Conservation (phyloP, 1,140 invertebrate species). For the Coenobita brevimanus region DNA sequence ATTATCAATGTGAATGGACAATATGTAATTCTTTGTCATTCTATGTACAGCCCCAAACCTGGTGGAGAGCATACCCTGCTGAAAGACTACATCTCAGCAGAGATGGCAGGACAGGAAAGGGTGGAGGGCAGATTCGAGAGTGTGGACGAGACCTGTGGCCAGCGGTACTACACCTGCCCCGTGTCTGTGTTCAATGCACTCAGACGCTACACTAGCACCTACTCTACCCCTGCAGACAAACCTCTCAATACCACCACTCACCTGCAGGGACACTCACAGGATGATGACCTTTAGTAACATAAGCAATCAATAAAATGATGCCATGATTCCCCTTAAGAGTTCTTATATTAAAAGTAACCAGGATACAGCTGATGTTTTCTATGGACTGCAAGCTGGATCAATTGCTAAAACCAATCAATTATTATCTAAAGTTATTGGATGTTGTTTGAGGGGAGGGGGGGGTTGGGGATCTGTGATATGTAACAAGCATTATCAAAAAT, state of each 20-base stretch:
- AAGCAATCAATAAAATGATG: too few relatives aligned
- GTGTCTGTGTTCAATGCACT: slow-evolving; percentile 34
- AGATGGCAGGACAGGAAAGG: slow-evolving; percentile 19
- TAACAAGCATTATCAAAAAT: too few relatives aligned
- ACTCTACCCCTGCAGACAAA: slow-evolving; percentile 31
- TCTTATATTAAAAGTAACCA: too few relatives aligned
- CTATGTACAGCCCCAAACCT: slow-evolving; percentile 14
- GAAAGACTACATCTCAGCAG: slow-evolving; percentile 42
- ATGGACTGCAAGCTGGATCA: too few relatives aligned
- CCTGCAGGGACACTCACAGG: too few relatives aligned
- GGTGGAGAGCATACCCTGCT: slow-evolving; percentile 25
- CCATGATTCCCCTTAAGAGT: too few relatives aligned
- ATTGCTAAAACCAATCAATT: too few relatives aligned
- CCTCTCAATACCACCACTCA: not conserved
- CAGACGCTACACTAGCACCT: not conserved
- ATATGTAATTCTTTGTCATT: not conserved
- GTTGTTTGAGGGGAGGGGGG: too few relatives aligned
- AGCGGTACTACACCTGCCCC: slow-evolving; percentile 36
- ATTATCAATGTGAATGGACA: not conserved
- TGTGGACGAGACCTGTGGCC: not conserved
- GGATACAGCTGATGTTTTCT: too few relatives aligned
- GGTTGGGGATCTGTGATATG: too few relatives aligned
- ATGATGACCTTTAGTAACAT: too few relatives aligned
- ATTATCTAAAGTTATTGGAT: too few relatives aligned
- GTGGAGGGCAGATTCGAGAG: not conserved